These are phyloP conservation scores for Chloromyia formosa DNA, from an alignment of 2,888 invertebrate genomes.

Conservation along the genomic window DNA sequence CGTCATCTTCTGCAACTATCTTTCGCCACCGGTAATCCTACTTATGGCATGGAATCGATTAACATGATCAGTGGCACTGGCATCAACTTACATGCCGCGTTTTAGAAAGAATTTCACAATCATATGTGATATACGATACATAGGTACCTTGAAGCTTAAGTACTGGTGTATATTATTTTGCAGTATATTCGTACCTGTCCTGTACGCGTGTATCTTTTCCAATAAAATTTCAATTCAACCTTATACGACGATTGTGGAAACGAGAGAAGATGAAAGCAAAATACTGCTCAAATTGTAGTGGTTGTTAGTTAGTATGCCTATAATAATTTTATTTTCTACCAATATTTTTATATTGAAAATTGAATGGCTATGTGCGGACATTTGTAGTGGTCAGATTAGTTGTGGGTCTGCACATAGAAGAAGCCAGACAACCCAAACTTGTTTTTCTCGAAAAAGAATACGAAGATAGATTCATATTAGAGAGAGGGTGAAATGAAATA, in stretches of 20 bases:
- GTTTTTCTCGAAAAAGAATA: not conserved
- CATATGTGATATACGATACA: not conserved
- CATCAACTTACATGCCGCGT: not conserved
- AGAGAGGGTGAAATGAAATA: not conserved
- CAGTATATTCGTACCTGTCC: not conserved
- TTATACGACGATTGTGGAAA: not conserved
- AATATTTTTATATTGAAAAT: not conserved
- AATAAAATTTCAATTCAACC: not conserved
- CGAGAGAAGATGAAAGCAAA: too few relatives aligned
- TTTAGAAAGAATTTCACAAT: slow-evolving; percentile 13
- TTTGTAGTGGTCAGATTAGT: not conserved
- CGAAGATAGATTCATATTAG: not conserved
- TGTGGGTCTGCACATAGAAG: not conserved
- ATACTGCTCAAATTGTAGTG: not conserved
- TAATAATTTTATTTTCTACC: too few relatives aligned
- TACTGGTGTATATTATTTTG: not conserved
- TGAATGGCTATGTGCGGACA: not conserved
- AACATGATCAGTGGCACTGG: not conserved
- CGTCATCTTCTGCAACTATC: not conserved
- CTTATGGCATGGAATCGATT: not conserved
- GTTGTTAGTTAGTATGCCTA: not conserved
- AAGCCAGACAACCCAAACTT: not conserved
- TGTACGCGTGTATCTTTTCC: not conserved
- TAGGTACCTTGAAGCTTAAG: not conserved
- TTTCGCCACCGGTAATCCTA: not conserved